Conservation (phyloP, 2,888 invertebrate species). For the Sericinus montela region DNA sequence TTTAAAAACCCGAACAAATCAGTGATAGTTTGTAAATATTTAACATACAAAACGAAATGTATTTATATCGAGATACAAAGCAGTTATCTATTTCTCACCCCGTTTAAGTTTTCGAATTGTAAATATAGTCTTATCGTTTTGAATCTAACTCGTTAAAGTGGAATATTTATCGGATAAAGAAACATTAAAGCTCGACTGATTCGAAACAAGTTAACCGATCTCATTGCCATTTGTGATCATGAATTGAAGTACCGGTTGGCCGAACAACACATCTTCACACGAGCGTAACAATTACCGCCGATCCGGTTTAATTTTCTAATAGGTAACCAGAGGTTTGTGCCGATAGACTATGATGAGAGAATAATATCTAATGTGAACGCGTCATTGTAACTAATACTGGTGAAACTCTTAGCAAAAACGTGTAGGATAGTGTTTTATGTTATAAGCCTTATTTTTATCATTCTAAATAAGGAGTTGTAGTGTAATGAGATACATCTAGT, state of each 20-base stretch:
- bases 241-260: conserved; percentile 22
- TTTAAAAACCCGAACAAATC: too few relatives aligned
- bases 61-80: too few relatives aligned
- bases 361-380: background rate
- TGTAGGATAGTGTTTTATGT: background rate
- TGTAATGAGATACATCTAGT: background rate
- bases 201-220: conserved; percentile 25
- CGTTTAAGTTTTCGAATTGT: too few relatives aligned
- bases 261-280: conserved; percentile 10
- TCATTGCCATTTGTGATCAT: conserved; percentile 26
- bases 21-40: too few relatives aligned
- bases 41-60: too few relatives aligned
- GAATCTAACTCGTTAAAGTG: background rate
- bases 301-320: background rate
- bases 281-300: background rate
- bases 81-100: too few relatives aligned
- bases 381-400: background rate
- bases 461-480: background rate
- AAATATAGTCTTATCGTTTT: background rate
- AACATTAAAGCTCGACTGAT: conserved; percentile 1
- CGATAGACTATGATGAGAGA: background rate
- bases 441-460: too few relatives aligned
- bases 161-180: background rate
- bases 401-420: background rate
- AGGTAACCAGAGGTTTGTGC: background rate